phyloP scores from a whole-genome alignment of 2,113 vertebrate genomes.

The Istiophorus platypterus region DNA sequence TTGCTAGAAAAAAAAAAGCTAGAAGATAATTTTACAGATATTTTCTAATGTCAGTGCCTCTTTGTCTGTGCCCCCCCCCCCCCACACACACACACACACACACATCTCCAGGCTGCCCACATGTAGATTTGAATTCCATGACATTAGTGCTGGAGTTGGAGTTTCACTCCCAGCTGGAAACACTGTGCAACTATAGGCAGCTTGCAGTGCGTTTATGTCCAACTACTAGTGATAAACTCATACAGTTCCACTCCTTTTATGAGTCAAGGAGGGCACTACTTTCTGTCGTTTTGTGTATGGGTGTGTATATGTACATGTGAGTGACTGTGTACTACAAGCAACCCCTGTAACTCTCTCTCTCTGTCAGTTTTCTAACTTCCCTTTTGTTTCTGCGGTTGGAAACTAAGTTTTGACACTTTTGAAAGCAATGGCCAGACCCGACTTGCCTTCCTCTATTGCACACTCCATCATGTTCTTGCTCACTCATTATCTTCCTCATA shows the following conservation, averaged over 20 bases:
- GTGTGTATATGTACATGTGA: constrained; percentile 17
- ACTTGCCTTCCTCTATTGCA: constrained; percentile 80
- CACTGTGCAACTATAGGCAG: background rate
- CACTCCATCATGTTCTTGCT: constrained; percentile 70
- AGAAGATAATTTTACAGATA: background rate
- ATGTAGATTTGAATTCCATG: background rate
- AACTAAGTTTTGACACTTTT: constrained; percentile 88
- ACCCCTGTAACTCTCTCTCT: constrained; percentile 50
- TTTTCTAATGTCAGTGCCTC: background rate
- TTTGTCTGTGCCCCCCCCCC: background rate
- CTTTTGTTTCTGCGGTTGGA: constrained; percentile 87
- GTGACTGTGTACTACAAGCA: constrained; percentile 28
- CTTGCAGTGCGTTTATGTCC: constrained; percentile 46
- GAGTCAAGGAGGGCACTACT: constrained; percentile 55
- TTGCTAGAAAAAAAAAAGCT: constrained; percentile 16
- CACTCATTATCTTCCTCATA: constrained; percentile 66
- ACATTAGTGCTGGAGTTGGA: constrained; percentile 2
- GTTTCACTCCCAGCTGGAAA: constrained; percentile 38
- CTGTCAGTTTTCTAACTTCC: constrained; percentile 85
- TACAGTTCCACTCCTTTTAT: constrained; percentile 20
- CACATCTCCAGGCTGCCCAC: too few relatives aligned
- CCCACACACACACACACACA: too few relatives aligned
- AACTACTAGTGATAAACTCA: background rate
- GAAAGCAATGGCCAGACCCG: constrained; percentile 84
- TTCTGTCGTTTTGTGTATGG: constrained; percentile 29